Base-by-base conservation (phyloP, 2,113 vertebrate genomes). In the cattle (Bos taurus) region DNA sequence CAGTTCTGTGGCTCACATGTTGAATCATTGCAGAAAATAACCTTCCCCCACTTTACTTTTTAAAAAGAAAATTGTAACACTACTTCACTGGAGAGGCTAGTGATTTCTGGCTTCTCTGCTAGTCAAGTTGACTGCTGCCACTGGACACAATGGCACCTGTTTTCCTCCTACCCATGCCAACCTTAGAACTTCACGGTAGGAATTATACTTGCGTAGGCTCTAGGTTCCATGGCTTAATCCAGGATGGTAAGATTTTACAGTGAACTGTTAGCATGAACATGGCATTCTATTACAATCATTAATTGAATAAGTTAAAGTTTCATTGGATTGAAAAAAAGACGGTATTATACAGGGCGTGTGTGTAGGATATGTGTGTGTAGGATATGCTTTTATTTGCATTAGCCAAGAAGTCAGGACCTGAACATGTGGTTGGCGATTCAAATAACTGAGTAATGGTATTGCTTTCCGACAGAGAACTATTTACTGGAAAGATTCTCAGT, bases 351-450 rank as follows among this genome's bases (percentile, higher is more conserved):
- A 26, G n/a, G 28, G 57, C 46, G 7, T 40, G 52, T n/a, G n/a
- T 59, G 28, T 2, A 56, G 43, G 28, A n/a, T n/a, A 7, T 64
- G 52, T 62, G 30, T n/a, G 3, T 17, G 17, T n/a, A 78, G 9
- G n/a, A 67, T 93, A 52, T 19, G 52, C 19, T 94, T 97, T 60
- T 78, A 77, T 96, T 95, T 93, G 19, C 56, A 95, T 96, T 87
- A 93, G 52, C 78, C 48, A 62, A 88, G 11, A 97, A 94, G 36
- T 91, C 43, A 88, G 80, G 30, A 62, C 36, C 36, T 21, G 15
- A 95, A 94, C 64, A 57, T 88, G 92, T 9, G n/a, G 82, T 82
- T 26, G 8, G 87, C 96, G 62, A 83, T 30, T 43, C 33, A 96
- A 30, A 71, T 82, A 67, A 40, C 23, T 93, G 17, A 81, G 25